Base-by-base conservation (phyloP, 2,797 vertebrate genomes). In the Centropyge bicolor region DNA sequence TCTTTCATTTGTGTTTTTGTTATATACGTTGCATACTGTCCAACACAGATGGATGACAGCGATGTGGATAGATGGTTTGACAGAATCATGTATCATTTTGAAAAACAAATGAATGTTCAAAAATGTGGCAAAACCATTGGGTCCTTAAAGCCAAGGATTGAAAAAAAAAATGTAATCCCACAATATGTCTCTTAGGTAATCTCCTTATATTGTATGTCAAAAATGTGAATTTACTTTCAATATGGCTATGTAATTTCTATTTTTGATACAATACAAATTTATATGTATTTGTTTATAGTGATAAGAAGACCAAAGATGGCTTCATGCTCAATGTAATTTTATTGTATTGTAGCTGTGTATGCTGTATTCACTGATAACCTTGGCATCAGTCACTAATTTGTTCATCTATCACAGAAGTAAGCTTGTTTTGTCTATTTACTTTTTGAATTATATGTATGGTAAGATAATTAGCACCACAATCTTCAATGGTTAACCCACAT, bases 261-360 rank as follows among this genome's bases (percentile, higher is more conserved):
- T 95, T 95, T 95, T 95, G 94, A 95, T 95, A 95, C 94, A 93
- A 94, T 91, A 93, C 92, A 92, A 93, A 93, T 93, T 95, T 94
- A 59, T 94, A 92, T 90, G 92, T 92, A 94, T 94, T 92, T 94
- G 92, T 94, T 93, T 92, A 92, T 94, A 93, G 92, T 93, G 86
- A 92, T 91, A 80, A 92, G 90, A 94, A 94, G 93, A 95, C 94
- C 93, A 94, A 94, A 94, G 94, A 94, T 91, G 92, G 92, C 89
- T 93, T 94, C 91, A 82, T 91, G 91, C 91, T 89, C 90, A 87
- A 78, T 92, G 90, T 93, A 85, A 90, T 89, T 90, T 91, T 93
- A 89, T 86, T 92, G 91, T 92, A 87, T 85, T 86, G 91, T 93
- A 93, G 91, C 90, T 71, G 84, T 94, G 89, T 94, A 90, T 88